Evolutionary conservation across 1,140 invertebrate species (phyloP), one percentile per base, ranked within the genome.

Genomic region (Lasioglossum baleicum): DNA sequence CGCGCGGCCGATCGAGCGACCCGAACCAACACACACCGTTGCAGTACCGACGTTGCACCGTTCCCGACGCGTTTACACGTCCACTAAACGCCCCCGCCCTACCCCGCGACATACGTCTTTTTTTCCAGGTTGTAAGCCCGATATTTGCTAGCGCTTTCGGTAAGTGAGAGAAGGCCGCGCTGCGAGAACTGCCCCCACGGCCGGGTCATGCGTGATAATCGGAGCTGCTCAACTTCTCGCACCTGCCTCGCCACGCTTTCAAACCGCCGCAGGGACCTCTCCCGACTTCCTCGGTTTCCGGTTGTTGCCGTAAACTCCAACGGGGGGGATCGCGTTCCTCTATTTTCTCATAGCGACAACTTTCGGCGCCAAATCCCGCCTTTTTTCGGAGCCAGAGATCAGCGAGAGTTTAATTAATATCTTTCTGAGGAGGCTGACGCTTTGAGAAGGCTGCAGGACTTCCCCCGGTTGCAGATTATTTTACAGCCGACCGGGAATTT

Each of bases 11-110:
- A 92, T 91, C 91, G 90, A 91, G 90, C 90, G 89, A 87, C 84
- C 89, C 90, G 88, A 88, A 89, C 88, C 89, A 88, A 85, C 81
- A 85, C 76, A 81, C 79, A 83, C 88, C 88, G 88, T 90, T 92
- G 91, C 90, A 91, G 88, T 91, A 90, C 85, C 88, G 88, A 82
- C 90, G 91, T 82, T 92, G 91, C 89, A 92, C 81, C 89, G 86
- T 90, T 83, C 80, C 83, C 88, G 65, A 72, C 74, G 73, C 81
- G 86, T 87, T 87, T 83, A 88, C 87, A 86, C 89, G 83, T 87
- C 75, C 76, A 15, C 26, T n/a, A 58, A 58, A 58, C 56, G 51
- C 17, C 26, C 26, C 26, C 61, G 3, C 61, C 10, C 17, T 35
- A 5, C 31, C 61, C 31, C 74, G 72, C 85, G 71, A 60, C 72